Percentiles rank a stretch among this genome's conserved stretches.
phyloP scores from a whole-genome alignment of 2,888 invertebrate genomes.

The Drosophila formosana region DNA sequence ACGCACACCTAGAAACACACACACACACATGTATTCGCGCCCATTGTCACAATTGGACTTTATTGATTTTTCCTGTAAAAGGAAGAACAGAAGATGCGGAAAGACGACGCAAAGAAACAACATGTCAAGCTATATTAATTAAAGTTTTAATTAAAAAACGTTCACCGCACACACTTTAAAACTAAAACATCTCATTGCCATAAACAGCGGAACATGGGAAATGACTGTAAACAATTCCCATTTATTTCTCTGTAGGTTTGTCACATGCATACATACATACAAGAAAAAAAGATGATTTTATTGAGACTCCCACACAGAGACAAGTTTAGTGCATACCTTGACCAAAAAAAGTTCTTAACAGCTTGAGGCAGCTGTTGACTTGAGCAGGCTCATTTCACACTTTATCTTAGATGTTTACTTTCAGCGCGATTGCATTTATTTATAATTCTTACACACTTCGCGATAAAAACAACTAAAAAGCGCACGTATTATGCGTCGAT shows the following conservation, averaged over 20 bases:
- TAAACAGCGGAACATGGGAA: slow-evolving; percentile 13
- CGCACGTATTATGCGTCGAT: slow-evolving; percentile 32
- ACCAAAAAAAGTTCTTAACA: slow-evolving; percentile 43
- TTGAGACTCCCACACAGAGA: slow-evolving; percentile 70
- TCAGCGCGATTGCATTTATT: slow-evolving; percentile 43
- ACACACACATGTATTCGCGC: slow-evolving; percentile 40
- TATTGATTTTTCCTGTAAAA: slow-evolving; percentile 79
- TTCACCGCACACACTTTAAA: slow-evolving; percentile 2
- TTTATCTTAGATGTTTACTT: slow-evolving; percentile 66
- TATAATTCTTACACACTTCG: slow-evolving; percentile 58
- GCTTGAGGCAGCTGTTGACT: slow-evolving; percentile 43
- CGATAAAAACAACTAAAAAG: slow-evolving; percentile 60
- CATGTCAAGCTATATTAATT: slow-evolving; percentile 24
- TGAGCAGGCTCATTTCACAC: slow-evolving; percentile 50
- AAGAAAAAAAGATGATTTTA: slow-evolving; percentile 66
- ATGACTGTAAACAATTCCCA: slow-evolving; percentile 39
- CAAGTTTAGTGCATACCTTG: slow-evolving; percentile 64
- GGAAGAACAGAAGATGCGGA: slow-evolving; percentile 48
- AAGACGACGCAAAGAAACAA: slow-evolving; percentile 27
- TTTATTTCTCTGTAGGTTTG: slow-evolving; percentile 52
- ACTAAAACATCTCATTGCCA: slow-evolving; percentile 15
- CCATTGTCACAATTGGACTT: slow-evolving; percentile 68
- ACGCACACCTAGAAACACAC: slow-evolving; percentile 22
- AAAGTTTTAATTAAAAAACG: slow-evolving; percentile 34
- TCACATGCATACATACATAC: slow-evolving; percentile 58